phyloP scores from a whole-genome alignment of 2,113 vertebrate species.

The Arenaria interpres region DNA sequence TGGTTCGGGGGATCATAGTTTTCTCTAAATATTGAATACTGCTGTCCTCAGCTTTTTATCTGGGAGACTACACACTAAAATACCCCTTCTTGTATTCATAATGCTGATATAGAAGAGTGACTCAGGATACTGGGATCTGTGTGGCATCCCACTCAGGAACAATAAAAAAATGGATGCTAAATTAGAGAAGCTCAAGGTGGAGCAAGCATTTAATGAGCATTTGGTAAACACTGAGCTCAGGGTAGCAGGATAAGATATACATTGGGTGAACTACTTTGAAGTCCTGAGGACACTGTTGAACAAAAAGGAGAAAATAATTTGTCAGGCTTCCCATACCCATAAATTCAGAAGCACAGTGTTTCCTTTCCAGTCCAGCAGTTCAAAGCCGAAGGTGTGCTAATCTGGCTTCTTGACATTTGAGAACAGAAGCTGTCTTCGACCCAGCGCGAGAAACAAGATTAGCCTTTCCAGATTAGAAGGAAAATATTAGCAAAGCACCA shows the following conservation, averaged over 20 bases:
- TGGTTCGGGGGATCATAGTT: neutral
- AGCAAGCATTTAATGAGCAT: neutral
- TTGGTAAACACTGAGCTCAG: neutral
- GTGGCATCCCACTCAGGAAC: neutral
- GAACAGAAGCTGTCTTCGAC: neutral
- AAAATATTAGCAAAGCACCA: conserved; percentile 9
- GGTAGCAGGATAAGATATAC: neutral
- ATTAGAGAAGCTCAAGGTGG: neutral
- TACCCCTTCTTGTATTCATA: neutral
- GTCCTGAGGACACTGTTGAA: neutral
- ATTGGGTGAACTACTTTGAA: neutral
- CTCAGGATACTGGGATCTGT: neutral
- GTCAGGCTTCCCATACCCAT: neutral
- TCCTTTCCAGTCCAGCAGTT: neutral
- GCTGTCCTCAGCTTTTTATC: neutral
- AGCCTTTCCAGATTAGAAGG: conserved; percentile 34
- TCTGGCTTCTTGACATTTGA: neutral
- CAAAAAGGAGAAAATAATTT: neutral
- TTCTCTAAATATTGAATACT: neutral
- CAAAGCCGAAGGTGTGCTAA: neutral
- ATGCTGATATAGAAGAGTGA: neutral
- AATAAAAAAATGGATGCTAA: neutral
- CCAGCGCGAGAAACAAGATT: conserved; percentile 11
- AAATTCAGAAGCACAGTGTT: neutral
- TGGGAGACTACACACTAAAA: neutral